Evolutionary conservation across 2,113 vertebrate genomes (phyloP), one percentile per base, ranked within the genome.

Genomic region (Copsychus sechellarum): DNA sequence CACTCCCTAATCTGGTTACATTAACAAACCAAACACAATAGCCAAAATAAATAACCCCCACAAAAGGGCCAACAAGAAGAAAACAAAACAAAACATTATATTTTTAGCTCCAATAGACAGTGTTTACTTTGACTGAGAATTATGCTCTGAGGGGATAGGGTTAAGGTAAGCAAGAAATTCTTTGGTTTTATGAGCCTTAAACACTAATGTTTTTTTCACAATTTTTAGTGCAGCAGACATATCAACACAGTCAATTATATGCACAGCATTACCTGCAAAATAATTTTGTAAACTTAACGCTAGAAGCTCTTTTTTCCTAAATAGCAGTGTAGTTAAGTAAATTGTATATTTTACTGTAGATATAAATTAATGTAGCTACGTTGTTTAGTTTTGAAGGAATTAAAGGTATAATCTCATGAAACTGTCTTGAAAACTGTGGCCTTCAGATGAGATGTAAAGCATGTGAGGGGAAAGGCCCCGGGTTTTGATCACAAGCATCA

Each of bases 1-100:
- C 17, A 43, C 28, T 2, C 9, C 4, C 6, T 43, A 28, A 42
- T 42, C 7, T 58, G 4, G 3, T 58, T 80, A 34, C 33, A 56
- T 38, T 26, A 62, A 6, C 8, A 58, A 64, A 38, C 2, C 8
- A 34, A 29, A 1, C 1, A 1, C 6, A 50, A 25, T 6, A 28
- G 21, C 20, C 6, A 24, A 22, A 50, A 67, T 11, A 8, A 24
- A 31, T 22, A 23, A 3, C 2, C 1, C 2, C 4, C 5, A 8
- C 2, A 14, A 36, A 76, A 33, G 1, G 19, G 3, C 5, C 2
- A 61, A 28, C 0, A 84, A 33, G 11, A 71, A 43, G 21, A 48
- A 82, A 78, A n/a, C 4, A 19, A 36, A 10, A 8, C 9, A 78
- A 45, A 45, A 1, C 0, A 12, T 48, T 31, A 0, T 15, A 7